A percentile compares a stretch with the other conserved stretches of the same genome.
These are phyloP conservation scores for Heliconius congener DNA, from an alignment of 1,140 invertebrate genomes.

Conservation along the genomic window DNA sequence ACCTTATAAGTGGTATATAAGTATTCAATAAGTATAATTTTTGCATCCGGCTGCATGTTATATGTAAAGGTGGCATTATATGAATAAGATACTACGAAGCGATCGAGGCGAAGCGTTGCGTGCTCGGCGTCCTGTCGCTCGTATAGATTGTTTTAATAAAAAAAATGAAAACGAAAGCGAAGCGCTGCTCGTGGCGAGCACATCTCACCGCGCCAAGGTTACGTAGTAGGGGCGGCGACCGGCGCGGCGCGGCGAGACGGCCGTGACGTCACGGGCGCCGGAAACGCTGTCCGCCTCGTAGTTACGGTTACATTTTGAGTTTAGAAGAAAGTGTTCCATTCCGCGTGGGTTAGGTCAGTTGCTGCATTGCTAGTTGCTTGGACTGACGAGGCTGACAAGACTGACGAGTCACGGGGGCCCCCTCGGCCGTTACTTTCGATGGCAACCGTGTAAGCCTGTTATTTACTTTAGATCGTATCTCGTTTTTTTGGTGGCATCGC, in stretches of 20 bases:
- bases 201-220: slow-evolving; percentile 70
- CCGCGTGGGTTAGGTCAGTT: slow-evolving; percentile 75
- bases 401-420: slow-evolving; percentile 18
- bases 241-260: slow-evolving; percentile 61
- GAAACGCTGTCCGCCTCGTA: slow-evolving; percentile 77
- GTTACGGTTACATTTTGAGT: slow-evolving; percentile 79
- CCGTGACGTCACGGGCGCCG: slow-evolving; percentile 79
- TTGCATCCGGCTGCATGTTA: slow-evolving; percentile 60
- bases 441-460: slow-evolving; percentile 2
- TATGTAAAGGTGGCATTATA: slow-evolving; percentile 43
- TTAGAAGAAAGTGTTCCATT: slow-evolving; percentile 75
- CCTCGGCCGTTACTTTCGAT: slow-evolving; percentile 22
- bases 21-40: slow-evolving; percentile 76
- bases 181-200: slow-evolving; percentile 45
- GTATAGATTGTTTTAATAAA: slow-evolving; percentile 48
- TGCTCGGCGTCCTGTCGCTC: slow-evolving; percentile 31
- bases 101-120: slow-evolving; percentile 33
- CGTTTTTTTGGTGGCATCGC: slow-evolving; percentile 32
- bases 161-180: slow-evolving; percentile 73
- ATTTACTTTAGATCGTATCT: slow-evolving; percentile 23
- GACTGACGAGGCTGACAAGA: slow-evolving; percentile 7
- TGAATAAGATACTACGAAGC: slow-evolving; percentile 44
- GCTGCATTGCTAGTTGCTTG: slow-evolving; percentile 39
- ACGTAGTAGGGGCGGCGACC: slow-evolving; percentile 74
- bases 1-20: slow-evolving; percentile 68